These are phyloP conservation scores for Elmis aenea DNA, from an alignment of 2,888 invertebrate genomes.

Conservation along the genomic window DNA sequence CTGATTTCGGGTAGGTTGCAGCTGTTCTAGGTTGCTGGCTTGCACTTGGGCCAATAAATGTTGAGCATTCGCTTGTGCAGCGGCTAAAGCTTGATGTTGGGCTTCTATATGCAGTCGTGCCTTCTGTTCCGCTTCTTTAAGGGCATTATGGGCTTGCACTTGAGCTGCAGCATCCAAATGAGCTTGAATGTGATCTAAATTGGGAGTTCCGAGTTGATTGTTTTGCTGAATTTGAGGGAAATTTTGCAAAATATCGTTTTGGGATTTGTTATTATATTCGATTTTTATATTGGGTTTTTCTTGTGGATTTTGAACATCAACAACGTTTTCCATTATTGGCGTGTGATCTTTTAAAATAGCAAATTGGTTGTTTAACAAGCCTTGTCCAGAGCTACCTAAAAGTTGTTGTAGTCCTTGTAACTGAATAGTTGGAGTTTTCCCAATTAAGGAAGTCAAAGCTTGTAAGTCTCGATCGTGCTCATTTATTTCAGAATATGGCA, in stretches of 20 bases:
- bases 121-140: conserved; percentile 34
- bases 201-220: conserved; percentile 1
- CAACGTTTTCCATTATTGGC: conserved; percentile 49
- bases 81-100: conserved; percentile 34
- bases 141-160: conserved; percentile 35
- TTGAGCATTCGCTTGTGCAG: too few relatives aligned
- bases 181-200: conserved; percentile 28
- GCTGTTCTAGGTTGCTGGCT: too few relatives aligned
- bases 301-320: conserved; percentile 46
- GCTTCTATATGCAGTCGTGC: conserved; percentile 33
- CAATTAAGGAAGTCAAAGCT: conserved; percentile 48
- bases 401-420: conserved; percentile 50
- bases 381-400: too few relatives aligned
- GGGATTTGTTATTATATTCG: conserved; percentile 6
- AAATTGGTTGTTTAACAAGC: conserved; percentile 14
- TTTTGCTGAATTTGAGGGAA: neutral
- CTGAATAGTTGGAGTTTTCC: conserved; percentile 50
- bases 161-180: conserved; percentile 36
- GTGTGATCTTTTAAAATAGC: conserved; percentile 23
- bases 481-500: neutral
- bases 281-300: conserved; percentile 27
- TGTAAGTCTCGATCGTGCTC: conserved; percentile 35
- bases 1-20: too few relatives aligned
- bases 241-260: neutral
- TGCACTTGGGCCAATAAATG: too few relatives aligned